Percentiles rank a stretch among this genome's conserved stretches.
phyloP scores from a whole-genome alignment of 2,113 vertebrate species.

The Cephalopterus ornatus region DNA sequence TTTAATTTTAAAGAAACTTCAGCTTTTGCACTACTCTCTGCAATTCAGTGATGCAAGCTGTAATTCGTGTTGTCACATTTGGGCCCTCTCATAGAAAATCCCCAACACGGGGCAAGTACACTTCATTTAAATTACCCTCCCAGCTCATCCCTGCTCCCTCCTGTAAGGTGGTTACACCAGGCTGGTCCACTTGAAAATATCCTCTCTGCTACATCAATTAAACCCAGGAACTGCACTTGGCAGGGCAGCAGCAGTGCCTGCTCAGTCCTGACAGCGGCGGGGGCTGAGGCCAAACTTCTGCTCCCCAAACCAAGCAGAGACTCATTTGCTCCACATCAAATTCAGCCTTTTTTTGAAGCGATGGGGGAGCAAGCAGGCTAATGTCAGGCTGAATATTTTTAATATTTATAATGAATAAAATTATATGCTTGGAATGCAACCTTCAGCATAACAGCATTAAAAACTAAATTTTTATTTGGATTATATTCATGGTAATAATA shows the following conservation, averaged over 20 bases:
- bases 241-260: neutral
- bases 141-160: neutral
- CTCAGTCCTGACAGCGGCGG: neutral
- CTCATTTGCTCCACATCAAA: neutral
- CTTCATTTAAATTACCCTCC: neutral
- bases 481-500: slow-evolving; percentile 69
- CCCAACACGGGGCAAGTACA: rapidly evolving
- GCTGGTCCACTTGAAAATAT: neutral
- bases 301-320: neutral
- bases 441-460: slow-evolving; percentile 61
- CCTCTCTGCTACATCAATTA: neutral
- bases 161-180: neutral
- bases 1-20: neutral
- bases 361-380: neutral
- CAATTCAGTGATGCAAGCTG: neutral
- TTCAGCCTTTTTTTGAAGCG: neutral
- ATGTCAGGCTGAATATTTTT: slow-evolving; percentile 57
- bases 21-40: neutral
- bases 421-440: slow-evolving; percentile 63
- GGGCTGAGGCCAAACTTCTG: neutral
- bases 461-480: slow-evolving; percentile 69
- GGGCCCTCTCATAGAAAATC: neutral
- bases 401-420: slow-evolving; percentile 74
- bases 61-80: rapidly evolving
- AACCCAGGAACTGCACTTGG: neutral